These are phyloP conservation scores for Opisthocomus hoazin DNA, from an alignment of 2,113 vertebrate species.

Conservation along the genomic window DNA sequence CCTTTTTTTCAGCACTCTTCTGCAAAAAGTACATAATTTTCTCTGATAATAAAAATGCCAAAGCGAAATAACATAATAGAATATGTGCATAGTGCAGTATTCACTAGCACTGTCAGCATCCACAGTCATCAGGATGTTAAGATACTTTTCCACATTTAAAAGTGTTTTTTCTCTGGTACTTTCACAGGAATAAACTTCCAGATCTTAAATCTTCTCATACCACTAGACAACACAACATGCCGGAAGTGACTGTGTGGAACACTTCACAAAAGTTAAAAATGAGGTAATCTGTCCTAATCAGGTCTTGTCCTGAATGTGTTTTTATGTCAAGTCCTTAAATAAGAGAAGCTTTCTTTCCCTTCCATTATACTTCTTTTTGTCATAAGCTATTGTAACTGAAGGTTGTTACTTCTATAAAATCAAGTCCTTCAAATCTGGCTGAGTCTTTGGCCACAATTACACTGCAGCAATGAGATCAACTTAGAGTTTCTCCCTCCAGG, in stretches of 20 bases:
- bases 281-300: not conserved
- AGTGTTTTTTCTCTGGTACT: not conserved
- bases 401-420: not conserved
- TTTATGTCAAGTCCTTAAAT: not conserved
- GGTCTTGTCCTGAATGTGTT: not conserved
- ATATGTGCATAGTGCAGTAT: not conserved
- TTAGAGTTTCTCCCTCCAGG: not conserved
- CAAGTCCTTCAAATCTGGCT: not conserved
- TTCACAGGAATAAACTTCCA: not conserved
- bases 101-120: not conserved
- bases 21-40: not conserved
- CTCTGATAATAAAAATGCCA: not conserved
- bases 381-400: not conserved
- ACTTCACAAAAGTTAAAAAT: not conserved
- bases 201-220: not conserved
- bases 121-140: not conserved
- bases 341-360: not conserved
- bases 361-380: not conserved
- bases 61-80: not conserved
- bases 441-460: not conserved
- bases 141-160: not conserved
- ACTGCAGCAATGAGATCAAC: not conserved
- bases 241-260: not conserved
- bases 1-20: not conserved
- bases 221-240: not conserved